Evolutionary conservation across 2,888 invertebrate species (phyloP).

Genomic region (Polymixis lichenea): DNA sequence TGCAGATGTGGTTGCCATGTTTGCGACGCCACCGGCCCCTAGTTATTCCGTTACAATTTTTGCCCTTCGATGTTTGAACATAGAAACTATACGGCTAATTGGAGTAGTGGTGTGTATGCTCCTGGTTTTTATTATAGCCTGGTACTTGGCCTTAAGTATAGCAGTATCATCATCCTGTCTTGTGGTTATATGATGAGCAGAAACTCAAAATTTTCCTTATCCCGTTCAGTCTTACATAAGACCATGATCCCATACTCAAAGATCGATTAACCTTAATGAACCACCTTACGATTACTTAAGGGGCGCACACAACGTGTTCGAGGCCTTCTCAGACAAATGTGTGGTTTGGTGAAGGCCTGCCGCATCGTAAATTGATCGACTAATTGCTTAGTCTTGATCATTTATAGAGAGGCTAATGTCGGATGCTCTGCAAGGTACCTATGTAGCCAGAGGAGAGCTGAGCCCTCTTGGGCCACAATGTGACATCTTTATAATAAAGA

Average conservation of each 20-base stretch:
- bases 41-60: conserved; percentile 66
- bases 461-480: background rate
- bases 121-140: conserved; percentile 46
- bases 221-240: conserved; percentile 17
- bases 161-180: background rate
- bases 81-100: conserved; percentile 50
- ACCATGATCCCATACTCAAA: conserved; percentile 11
- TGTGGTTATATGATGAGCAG: background rate
- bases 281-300: conserved; percentile 36
- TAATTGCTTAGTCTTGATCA: conserved; percentile 31
- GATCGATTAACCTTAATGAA: conserved; percentile 50
- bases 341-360: conserved; percentile 31
- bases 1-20: conserved; percentile 78
- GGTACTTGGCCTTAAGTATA: conserved; percentile 26
- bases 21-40: conserved; percentile 59
- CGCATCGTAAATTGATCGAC: conserved; percentile 49
- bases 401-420: conserved; percentile 7
- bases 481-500: background rate
- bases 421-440: background rate
- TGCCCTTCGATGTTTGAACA: conserved; percentile 55
- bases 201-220: background rate
- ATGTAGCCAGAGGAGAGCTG: background rate
- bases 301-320: conserved; percentile 18
- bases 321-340: conserved; percentile 46
- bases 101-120: conserved; percentile 19